A percentile compares a stretch with the other conserved stretches of the same genome.
Evolutionary conservation across 2,113 vertebrate species (phyloP).

Genomic region (Apodemus sylvaticus): DNA sequence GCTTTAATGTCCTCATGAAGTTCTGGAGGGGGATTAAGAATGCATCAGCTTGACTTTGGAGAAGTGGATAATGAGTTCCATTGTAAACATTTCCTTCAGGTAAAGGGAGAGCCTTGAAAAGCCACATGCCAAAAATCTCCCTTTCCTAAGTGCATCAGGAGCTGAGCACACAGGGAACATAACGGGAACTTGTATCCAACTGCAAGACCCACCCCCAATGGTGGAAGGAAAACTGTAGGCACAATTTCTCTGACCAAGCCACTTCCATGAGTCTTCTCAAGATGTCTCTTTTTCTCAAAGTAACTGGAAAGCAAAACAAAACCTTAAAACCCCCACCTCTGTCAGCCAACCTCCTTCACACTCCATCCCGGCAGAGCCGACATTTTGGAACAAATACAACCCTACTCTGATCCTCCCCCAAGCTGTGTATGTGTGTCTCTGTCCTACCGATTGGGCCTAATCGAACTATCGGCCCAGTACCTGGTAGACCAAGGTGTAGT

Average conservation of each 20-base stretch:
- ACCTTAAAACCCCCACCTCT: no score
- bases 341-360: neutral
- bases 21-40: conserved; percentile 14
- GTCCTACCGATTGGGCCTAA: neutral
- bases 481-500: no score
- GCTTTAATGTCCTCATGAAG: conserved; percentile 54
- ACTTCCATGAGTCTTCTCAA: neutral
- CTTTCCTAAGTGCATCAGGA: neutral
- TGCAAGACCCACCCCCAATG: no score
- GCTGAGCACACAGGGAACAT: neutral
- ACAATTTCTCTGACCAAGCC: neutral
- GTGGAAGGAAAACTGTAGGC: neutral
- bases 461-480: neutral
- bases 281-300: neutral
- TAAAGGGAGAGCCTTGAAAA: no score
- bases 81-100: neutral
- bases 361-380: neutral
- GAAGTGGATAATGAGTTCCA: neutral
- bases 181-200: neutral
- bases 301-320: neutral
- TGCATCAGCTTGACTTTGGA: neutral
- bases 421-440: neutral
- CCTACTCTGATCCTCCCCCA: neutral
- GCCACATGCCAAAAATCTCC: neutral
- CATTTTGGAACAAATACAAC: rapidly evolving